Conservation (phyloP, 2,113 vertebrate genomes). For the Hyperoodon ampullatus region DNA sequence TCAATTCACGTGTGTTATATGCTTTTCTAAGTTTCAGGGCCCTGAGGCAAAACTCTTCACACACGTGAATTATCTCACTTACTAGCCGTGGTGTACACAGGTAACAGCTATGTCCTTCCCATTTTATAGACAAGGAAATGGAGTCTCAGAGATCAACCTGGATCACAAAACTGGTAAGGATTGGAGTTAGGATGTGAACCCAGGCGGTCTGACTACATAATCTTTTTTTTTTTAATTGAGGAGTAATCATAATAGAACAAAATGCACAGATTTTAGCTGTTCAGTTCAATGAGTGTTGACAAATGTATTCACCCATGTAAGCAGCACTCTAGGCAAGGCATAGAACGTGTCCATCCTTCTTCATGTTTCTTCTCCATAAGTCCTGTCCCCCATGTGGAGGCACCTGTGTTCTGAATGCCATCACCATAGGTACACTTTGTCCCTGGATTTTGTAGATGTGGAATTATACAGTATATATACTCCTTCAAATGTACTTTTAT, state of each 20-base stretch:
- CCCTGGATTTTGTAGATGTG: not conserved
- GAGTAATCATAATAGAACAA: not conserved
- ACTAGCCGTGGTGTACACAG: rapidly evolving
- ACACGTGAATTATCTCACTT: not conserved
- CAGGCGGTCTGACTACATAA: not conserved
- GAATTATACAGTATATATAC: not conserved
- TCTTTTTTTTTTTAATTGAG: not conserved
- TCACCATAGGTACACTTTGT: not conserved
- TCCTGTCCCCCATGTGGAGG: rapidly evolving
- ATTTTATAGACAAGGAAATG: not conserved
- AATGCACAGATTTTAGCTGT: not conserved
- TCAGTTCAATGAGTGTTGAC: not conserved
- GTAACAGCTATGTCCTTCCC: not conserved
- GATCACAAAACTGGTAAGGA: not conserved
- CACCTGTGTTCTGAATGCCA: rapidly evolving
- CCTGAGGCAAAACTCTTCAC: not conserved
- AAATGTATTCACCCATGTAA: rapidly evolving
- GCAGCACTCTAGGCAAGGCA: not conserved
- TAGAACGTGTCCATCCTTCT: rapidly evolving
- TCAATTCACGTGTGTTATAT: rapidly evolving
- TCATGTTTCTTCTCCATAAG: not conserved
- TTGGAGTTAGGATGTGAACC: not conserved
- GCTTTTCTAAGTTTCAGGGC: not conserved
- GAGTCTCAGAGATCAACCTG: not conserved
- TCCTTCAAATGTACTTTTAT: not conserved